Conservation (phyloP, 2,113 vertebrate species). For the Vombatus ursinus region DNA sequence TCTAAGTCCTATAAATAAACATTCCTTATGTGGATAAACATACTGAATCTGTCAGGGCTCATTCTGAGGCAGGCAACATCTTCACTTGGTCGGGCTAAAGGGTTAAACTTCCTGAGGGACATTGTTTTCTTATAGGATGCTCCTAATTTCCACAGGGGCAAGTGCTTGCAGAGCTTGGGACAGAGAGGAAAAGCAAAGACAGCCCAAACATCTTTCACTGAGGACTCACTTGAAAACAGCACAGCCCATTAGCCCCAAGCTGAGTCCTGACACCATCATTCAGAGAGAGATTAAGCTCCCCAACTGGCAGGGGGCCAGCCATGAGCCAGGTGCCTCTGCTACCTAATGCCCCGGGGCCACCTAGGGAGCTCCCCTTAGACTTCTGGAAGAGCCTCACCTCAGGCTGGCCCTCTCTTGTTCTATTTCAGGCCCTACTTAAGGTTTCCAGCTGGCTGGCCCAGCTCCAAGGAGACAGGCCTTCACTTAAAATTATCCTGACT, state of each 20-base stretch:
- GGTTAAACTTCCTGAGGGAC: constrained; percentile 55
- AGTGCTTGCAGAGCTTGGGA: constrained; percentile 79
- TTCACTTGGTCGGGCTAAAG: constrained; percentile 3
- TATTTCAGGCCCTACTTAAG: constrained; percentile 80
- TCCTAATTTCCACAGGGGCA: constrained; percentile 68
- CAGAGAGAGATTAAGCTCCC: constrained; percentile 78
- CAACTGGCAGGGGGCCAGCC: constrained; percentile 82
- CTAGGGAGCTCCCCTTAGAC: constrained; percentile 84
- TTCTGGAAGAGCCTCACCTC: constrained; percentile 80
- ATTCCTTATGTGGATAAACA: background rate
- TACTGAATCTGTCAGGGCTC: background rate
- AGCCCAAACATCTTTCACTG: constrained; percentile 84
- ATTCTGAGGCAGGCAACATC: background rate
- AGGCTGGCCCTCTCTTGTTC: constrained; percentile 71
- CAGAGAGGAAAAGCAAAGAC: constrained; percentile 59
- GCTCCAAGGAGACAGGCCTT: constrained; percentile 74
- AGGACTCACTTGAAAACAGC: constrained; percentile 85
- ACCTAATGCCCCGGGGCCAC: constrained; percentile 87
- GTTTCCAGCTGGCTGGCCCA: constrained; percentile 84
- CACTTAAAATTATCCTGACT: constrained; percentile 61
- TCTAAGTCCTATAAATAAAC: background rate
- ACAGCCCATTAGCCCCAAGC: constrained; percentile 80
- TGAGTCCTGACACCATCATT: constrained; percentile 81
- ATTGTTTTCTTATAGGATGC: constrained; percentile 61
- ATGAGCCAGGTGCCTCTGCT: constrained; percentile 87